Percentiles rank a stretch among this genome's conserved stretches.
Conservation (phyloP, 2,113 vertebrate genomes). For the Osmerus eperlanus region DNA sequence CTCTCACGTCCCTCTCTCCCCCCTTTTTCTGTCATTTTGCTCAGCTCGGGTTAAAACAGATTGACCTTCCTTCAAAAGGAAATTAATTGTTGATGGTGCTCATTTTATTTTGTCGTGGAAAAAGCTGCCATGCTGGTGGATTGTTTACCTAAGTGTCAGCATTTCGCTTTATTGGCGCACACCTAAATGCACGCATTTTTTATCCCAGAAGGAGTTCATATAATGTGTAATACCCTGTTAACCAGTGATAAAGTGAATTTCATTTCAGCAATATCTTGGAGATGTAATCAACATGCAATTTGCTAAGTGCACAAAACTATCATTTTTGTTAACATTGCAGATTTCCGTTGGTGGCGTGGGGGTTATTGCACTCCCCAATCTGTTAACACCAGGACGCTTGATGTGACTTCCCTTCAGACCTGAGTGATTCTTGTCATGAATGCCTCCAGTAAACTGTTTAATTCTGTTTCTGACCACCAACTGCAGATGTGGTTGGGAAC, state of each 20-base stretch:
- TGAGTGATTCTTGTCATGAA: conserved; percentile 57
- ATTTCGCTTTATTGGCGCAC: conserved; percentile 59
- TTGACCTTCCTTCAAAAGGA: conserved; percentile 63
- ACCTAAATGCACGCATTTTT: conserved; percentile 48
- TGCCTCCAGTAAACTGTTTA: conserved; percentile 66
- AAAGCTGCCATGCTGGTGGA: conserved; percentile 63
- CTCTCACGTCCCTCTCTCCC: conserved; percentile 43
- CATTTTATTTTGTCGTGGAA: conserved; percentile 57
- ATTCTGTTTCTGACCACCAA: conserved; percentile 64
- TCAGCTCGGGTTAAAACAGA: conserved; percentile 57
- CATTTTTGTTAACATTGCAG: conserved; percentile 68
- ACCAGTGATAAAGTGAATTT: conserved; percentile 65
- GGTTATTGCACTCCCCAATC: conserved; percentile 58
- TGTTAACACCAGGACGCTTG: conserved; percentile 48
- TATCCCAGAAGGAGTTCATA: conserved; percentile 54
- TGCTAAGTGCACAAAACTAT: conserved; percentile 74
- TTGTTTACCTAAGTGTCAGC: conserved; percentile 63
- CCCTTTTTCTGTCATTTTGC: conserved; percentile 41
- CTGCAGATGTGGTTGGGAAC: conserved; percentile 56
- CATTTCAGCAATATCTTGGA: conserved; percentile 61
- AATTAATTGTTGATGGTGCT: conserved; percentile 66
- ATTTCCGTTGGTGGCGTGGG: conserved; percentile 54
- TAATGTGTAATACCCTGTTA: conserved; percentile 67
- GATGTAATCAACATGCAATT: conserved; percentile 70
- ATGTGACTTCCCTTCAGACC: conserved; percentile 58